These are phyloP conservation scores for Torymus aiolomorphi DNA, from an alignment of 2,888 invertebrate genomes.

Conservation along the genomic window DNA sequence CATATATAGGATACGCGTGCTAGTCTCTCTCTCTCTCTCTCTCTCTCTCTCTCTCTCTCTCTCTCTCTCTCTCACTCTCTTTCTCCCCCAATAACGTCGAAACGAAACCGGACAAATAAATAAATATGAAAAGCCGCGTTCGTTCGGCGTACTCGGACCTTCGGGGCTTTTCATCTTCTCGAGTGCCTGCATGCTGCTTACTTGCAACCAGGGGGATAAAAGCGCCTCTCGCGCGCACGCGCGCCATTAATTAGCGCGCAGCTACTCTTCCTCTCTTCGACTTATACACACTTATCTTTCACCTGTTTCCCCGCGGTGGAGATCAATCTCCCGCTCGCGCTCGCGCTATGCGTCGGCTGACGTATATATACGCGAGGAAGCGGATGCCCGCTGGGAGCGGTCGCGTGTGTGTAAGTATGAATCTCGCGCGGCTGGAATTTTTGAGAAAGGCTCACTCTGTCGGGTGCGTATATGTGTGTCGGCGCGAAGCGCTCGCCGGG, in stretches of 20 bases:
- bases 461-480: not conserved
- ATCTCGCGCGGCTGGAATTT: slow-evolving; percentile 23
- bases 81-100: not conserved
- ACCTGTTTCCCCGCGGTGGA: slow-evolving; percentile 35
- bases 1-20: not conserved
- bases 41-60: not conserved
- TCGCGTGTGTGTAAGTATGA: not conserved
- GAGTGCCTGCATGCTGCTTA: too few relatives aligned
- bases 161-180: too few relatives aligned
- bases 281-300: slow-evolving; percentile 40
- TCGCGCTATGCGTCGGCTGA: not conserved
- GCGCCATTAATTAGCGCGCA: slow-evolving; percentile 45
- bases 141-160: not conserved
- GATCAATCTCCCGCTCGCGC: slow-evolving; percentile 31
- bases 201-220: too few relatives aligned
- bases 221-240: not conserved
- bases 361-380: slow-evolving; percentile 13
- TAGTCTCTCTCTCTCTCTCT: not conserved
- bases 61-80: not conserved
- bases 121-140: slow-evolving; percentile 27
- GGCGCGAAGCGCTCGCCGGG: not conserved
- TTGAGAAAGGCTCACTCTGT: slow-evolving; percentile 7
- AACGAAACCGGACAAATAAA: slow-evolving; percentile 18
- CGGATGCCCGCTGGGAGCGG: slow-evolving; percentile 48
- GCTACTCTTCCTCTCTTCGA: slow-evolving; percentile 27